Evolutionary conservation across 2,797 vertebrate species (phyloP).

Genomic region (Alcedo atthis): DNA sequence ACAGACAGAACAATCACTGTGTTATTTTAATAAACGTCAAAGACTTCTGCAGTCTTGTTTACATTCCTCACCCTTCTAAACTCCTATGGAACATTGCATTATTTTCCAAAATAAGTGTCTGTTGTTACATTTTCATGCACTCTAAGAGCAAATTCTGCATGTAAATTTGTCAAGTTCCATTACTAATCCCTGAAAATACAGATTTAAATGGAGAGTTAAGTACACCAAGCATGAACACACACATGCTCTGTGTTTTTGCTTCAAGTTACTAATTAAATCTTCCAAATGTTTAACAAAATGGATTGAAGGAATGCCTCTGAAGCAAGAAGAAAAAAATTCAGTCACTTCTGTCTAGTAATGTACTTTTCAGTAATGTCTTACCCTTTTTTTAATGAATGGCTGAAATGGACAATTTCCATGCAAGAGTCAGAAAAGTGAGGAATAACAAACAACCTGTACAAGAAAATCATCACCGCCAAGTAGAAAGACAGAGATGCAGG

Average conservation of each 20-base stretch:
- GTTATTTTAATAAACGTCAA: constrained; percentile 36
- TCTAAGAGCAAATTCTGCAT: constrained; percentile 13
- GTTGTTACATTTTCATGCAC: neutral
- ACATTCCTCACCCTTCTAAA: constrained; percentile 47
- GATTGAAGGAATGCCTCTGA: neutral
- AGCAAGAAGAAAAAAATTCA: constrained; percentile 1
- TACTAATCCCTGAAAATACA: neutral
- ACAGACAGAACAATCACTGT: constrained; percentile 61
- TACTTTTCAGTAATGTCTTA: neutral
- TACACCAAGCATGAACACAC: neutral
- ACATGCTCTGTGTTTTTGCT: neutral
- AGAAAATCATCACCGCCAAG: neutral
- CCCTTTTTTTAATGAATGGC: neutral
- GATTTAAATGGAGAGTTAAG: neutral
- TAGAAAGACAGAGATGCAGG: constrained; percentile 51
- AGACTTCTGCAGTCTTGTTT: constrained; percentile 39
- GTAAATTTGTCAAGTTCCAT: neutral
- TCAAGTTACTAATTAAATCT: neutral
- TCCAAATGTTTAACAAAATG: neutral
- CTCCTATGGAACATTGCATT: neutral
- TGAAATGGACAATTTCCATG: neutral
- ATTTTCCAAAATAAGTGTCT: constrained; percentile 2
- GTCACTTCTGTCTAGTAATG: neutral
- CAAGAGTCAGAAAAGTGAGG: constrained; percentile 48
- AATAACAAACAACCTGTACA: constrained; percentile 25